Evolutionary conservation across 2,113 vertebrate genomes (phyloP).

Genomic region (Mirza zaza): DNA sequence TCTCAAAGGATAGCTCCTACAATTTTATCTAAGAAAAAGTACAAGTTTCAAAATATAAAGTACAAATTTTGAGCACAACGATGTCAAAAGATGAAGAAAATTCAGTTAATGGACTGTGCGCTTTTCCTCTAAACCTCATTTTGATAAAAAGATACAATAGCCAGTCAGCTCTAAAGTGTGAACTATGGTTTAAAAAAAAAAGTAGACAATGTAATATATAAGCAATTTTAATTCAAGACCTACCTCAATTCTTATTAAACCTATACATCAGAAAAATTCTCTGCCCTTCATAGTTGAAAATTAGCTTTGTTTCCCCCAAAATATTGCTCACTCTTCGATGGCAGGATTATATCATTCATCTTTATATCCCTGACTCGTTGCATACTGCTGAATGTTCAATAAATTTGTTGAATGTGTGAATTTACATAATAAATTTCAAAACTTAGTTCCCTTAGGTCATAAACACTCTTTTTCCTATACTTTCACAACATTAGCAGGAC

Average conservation of each 20-base stretch:
- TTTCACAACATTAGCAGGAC: neutral
- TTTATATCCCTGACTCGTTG: neutral
- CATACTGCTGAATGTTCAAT: neutral
- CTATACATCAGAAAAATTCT: neutral
- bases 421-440: neutral
- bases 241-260: neutral
- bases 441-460: neutral
- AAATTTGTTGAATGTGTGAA: neutral
- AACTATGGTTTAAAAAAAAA: neutral
- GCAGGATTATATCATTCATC: neutral
- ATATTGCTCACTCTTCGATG: neutral
- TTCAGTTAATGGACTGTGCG: neutral
- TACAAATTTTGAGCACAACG: neutral
- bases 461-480: neutral
- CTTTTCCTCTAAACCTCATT: neutral
- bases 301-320: neutral
- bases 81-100: neutral
- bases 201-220: neutral
- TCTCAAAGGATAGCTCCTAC: neutral
- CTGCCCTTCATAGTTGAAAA: neutral
- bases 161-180: neutral
- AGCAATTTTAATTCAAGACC: neutral
- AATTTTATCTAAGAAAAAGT: slow-evolving; percentile 28
- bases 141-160: neutral
- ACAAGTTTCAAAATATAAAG: neutral